These are phyloP conservation scores for Blastomussa wellsi DNA, from an alignment of 92 coral and sea anemone genomes.

Conservation along the genomic window DNA sequence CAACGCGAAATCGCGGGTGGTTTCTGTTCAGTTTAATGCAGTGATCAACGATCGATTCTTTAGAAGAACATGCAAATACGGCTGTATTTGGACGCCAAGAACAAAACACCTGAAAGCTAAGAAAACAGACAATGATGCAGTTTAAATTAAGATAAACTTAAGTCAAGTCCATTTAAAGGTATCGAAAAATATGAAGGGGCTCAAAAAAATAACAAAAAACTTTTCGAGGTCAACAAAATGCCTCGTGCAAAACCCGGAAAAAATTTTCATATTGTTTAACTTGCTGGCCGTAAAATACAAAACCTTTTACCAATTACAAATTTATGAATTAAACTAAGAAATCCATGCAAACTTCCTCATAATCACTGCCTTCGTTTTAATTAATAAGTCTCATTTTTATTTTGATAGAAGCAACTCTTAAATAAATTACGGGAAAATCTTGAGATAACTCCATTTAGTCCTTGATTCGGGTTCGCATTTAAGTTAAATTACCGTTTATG, in stretches of 20 bases:
- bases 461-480: neutral
- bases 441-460: neutral
- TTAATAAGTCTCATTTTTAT: neutral
- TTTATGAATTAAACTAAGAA: neutral
- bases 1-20: neutral
- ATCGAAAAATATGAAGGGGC: neutral
- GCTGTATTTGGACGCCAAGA: constrained; percentile 25
- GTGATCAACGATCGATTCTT: neutral
- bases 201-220: neutral
- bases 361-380: neutral
- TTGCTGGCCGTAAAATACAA: neutral
- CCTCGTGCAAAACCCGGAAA: neutral
- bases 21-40: neutral
- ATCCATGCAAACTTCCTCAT: neutral
- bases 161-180: neutral
- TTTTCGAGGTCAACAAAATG: neutral
- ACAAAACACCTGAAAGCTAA: constrained; percentile 26
- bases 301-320: neutral
- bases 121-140: constrained; percentile 4
- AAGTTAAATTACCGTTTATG: neutral
- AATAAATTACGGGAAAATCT: neutral
- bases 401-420: neutral
- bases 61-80: neutral
- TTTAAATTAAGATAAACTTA: too few relatives aligned
- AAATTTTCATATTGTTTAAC: neutral